Evolutionary conservation across 2,888 invertebrate genomes (phyloP).

Genomic region (Phrixothrix hirtus): DNA sequence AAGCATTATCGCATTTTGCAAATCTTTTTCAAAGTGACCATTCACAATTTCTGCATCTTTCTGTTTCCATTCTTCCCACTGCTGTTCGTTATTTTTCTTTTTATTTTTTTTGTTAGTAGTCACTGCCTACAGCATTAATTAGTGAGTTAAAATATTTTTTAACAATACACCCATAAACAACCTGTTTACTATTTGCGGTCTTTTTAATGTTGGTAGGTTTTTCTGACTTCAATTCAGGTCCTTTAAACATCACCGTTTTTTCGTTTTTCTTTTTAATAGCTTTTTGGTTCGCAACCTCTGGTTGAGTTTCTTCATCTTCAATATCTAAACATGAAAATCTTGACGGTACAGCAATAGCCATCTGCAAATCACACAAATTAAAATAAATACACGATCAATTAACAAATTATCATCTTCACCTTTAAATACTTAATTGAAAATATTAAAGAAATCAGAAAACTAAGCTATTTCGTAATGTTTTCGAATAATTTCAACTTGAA

Average conservation of each 20-base stretch:
- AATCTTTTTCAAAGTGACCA: conserved; percentile 62
- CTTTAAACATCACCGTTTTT: conserved; percentile 29
- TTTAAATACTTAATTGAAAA: too few relatives aligned
- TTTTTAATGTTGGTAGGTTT: conserved; percentile 25
- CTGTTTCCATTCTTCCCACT: conserved; percentile 76
- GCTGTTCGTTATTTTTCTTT: conserved; percentile 60
- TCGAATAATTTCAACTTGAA: too few relatives aligned
- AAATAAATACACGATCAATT: too few relatives aligned
- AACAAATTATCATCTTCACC: too few relatives aligned
- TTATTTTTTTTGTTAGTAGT: conserved; percentile 47
- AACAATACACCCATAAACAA: background rate
- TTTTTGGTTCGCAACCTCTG: conserved; percentile 53
- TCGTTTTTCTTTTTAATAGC: conserved; percentile 42
- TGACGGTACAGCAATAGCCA: conserved; percentile 71
- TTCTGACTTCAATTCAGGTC: conserved; percentile 14
- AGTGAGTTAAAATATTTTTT: conserved; percentile 1
- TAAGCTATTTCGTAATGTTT: too few relatives aligned
- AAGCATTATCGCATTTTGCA: conserved; percentile 70
- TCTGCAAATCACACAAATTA: too few relatives aligned
- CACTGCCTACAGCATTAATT: background rate
- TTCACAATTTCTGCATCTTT: conserved; percentile 70
- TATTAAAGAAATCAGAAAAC: too few relatives aligned
- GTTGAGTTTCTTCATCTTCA: conserved; percentile 69
- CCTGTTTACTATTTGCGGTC: conserved; percentile 8
- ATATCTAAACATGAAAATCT: conserved; percentile 75